Evolutionary conservation across 1,140 invertebrate species (phyloP).

Genomic region (Plectrocnemia conspersa): DNA sequence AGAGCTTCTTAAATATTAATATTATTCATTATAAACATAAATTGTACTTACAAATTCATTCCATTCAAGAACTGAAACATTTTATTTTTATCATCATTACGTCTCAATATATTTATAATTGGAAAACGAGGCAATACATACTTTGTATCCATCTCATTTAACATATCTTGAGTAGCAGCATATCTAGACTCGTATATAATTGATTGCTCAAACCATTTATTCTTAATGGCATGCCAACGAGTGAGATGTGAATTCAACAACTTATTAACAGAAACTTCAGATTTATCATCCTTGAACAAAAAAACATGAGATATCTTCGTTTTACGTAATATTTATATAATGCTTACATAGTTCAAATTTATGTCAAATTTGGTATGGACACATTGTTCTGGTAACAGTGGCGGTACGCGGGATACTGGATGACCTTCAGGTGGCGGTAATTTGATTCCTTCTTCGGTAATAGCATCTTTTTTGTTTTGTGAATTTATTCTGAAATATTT

Average conservation of each 20-base stretch:
- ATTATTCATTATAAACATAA: not conserved
- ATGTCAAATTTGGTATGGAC: constrained; percentile 42
- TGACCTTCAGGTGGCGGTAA: constrained; percentile 45
- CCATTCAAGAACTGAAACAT: too few relatives aligned
- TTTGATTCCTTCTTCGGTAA: constrained; percentile 39
- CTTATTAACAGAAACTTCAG: constrained; percentile 35
- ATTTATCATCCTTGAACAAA: constrained; percentile 39
- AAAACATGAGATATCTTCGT: not conserved
- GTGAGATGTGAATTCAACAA: constrained; percentile 53
- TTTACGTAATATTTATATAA: not conserved
- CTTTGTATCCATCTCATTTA: constrained; percentile 63
- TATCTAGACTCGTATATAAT: constrained; percentile 62
- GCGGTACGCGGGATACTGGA: constrained; percentile 43
- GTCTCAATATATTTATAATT: too few relatives aligned
- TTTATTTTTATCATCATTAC: too few relatives aligned
- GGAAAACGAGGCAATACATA: constrained; percentile 40
- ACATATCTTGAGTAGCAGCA: constrained; percentile 53
- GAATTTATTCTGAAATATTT: too few relatives aligned
- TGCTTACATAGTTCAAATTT: constrained; percentile 40
- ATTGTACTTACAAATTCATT: not conserved
- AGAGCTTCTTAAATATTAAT: too few relatives aligned
- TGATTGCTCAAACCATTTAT: constrained; percentile 61
- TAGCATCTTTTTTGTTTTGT: constrained; percentile 29
- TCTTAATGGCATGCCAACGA: constrained; percentile 59
- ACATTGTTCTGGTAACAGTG: constrained; percentile 43